Evolutionary conservation across 2,888 invertebrate species (phyloP).

Genomic region (Caenorhabditis parvicauda): DNA sequence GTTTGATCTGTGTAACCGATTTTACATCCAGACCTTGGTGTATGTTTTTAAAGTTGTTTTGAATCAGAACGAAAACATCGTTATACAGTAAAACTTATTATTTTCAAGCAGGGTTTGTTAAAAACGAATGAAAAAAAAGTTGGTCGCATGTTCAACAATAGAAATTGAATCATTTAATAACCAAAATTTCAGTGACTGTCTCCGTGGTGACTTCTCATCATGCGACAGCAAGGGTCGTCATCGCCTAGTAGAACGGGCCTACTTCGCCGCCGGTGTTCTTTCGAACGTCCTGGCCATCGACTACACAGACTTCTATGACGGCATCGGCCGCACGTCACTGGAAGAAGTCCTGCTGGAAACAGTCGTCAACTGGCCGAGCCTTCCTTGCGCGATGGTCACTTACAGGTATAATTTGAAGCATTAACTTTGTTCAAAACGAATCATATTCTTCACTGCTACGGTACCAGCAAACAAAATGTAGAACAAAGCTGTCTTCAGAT

Average conservation of each 20-base stretch:
- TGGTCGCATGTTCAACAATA: too few species aligned
- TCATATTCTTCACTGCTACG: too few species aligned
- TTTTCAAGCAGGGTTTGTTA: too few species aligned
- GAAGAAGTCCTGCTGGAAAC: slow-evolving; percentile 23
- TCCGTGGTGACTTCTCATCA: slow-evolving; percentile 27
- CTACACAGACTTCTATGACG: slow-evolving; percentile 4
- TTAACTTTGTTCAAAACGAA: neutral
- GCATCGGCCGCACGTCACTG: slow-evolving; percentile 10
- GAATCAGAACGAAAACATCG: neutral
- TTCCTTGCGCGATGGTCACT: slow-evolving; percentile 77
- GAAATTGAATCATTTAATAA: neutral
- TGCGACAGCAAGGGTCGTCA: slow-evolving; percentile 28
- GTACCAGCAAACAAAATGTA: neutral
- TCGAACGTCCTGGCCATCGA: slow-evolving; percentile 29
- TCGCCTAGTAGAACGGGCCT: slow-evolving; percentile 72
- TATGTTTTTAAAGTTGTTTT: slow-evolving; percentile 13
- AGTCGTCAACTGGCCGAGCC: slow-evolving; percentile 71
- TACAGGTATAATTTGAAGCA: slow-evolving; percentile 60
- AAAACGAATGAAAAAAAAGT: too few species aligned
- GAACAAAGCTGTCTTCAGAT: slow-evolving; percentile 62
- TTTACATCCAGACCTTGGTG: slow-evolving; percentile 65
- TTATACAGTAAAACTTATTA: too few species aligned
- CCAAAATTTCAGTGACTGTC: slow-evolving; percentile 24
- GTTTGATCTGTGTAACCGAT: slow-evolving; percentile 67
- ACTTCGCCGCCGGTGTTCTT: slow-evolving; percentile 69